phyloP scores from a whole-genome alignment of 2,888 invertebrate species.

The Morinoia aosen region DNA sequence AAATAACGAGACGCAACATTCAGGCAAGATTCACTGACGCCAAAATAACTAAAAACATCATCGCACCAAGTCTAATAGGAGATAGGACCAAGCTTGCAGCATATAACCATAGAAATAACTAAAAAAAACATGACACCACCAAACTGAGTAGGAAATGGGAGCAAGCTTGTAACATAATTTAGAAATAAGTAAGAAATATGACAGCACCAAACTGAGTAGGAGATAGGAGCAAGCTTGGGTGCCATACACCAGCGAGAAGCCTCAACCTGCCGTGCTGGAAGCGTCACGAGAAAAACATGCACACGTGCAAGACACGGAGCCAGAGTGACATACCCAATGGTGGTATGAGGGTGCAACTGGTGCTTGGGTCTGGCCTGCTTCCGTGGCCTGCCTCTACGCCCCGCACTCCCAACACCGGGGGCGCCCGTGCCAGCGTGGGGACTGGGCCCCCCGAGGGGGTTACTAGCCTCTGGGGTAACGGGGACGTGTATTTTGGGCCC shows the following conservation, averaged over 20 bases:
- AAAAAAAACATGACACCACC: too few species aligned
- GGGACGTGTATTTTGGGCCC: background rate
- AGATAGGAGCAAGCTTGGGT: background rate
- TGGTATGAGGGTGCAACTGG: constrained; percentile 46
- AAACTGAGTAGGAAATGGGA: too few species aligned
- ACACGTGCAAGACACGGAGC: background rate
- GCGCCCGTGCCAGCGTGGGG: background rate
- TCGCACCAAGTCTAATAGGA: too few species aligned
- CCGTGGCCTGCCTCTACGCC: constrained; percentile 2
- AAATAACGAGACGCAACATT: background rate
- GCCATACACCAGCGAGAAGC: background rate
- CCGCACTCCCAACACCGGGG: background rate
- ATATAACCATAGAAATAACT: too few species aligned
- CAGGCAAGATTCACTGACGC: background rate
- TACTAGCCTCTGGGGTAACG: background rate
- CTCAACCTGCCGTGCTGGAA: background rate
- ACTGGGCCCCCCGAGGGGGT: background rate
- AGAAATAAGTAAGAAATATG: too few species aligned
- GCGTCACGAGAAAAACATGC: background rate
- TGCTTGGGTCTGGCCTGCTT: constrained; percentile 27
- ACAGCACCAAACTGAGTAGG: too few species aligned
- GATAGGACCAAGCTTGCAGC: too few species aligned
- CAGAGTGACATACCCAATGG: constrained; percentile 38
- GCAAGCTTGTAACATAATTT: too few species aligned
- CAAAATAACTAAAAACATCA: too few species aligned